Evolutionary conservation across 2,888 invertebrate genomes (phyloP).

Genomic region (Trichopoda pennipes): DNA sequence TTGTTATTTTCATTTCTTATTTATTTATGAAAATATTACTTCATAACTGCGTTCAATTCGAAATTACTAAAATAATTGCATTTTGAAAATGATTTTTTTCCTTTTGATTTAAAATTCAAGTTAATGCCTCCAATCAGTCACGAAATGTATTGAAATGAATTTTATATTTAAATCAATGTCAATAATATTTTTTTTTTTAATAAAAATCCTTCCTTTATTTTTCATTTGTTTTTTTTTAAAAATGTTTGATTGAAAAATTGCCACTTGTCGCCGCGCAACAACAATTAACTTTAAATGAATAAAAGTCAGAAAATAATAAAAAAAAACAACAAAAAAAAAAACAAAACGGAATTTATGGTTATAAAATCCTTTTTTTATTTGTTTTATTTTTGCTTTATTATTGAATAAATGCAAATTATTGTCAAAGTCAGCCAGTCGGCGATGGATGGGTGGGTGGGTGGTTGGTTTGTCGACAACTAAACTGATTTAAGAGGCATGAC

Average conservation of each 20-base stretch:
- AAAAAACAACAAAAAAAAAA: conserved; percentile 10
- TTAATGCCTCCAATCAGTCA: conserved; percentile 15
- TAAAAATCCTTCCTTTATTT: conserved; percentile 12
- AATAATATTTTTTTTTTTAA: no score
- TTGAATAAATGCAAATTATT: not conserved
- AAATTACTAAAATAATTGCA: not conserved
- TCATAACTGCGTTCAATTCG: not conserved
- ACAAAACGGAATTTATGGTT: conserved; percentile 38
- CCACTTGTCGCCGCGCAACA: conserved; percentile 37
- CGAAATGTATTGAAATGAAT: conserved; percentile 12
- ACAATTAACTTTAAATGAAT: conserved; percentile 42
- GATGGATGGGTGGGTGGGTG: not conserved
- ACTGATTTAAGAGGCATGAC: conserved; percentile 26
- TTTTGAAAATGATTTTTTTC: not conserved
- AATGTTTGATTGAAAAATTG: conserved; percentile 1
- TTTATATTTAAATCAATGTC: not conserved
- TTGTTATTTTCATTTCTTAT: not conserved
- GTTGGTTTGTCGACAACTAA: conserved; percentile 6
- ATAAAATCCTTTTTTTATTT: conserved; percentile 27
- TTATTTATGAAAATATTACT: no score
- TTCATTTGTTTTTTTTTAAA: not conserved
- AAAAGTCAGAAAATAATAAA: no score
- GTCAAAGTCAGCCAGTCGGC: not conserved
- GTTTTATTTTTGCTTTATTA: conserved; percentile 6
- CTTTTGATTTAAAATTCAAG: not conserved